phyloP scores from a whole-genome alignment of 2,888 invertebrate genomes.

The Zaprionus bogoriensis region DNA sequence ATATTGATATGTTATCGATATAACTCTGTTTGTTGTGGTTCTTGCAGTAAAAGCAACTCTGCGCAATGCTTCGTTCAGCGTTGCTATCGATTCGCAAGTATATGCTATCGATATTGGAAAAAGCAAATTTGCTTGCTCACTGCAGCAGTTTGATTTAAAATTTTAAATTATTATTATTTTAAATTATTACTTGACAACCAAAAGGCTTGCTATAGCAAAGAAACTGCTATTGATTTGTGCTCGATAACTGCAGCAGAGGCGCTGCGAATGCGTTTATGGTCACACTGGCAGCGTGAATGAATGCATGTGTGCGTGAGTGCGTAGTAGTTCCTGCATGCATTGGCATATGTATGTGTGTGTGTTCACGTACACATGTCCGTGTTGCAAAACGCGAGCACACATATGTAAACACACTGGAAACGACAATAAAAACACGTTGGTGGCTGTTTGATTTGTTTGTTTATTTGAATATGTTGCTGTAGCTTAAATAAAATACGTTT shows the following conservation, averaged over 20 bases:
- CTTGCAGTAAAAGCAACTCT: not conserved
- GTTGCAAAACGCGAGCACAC: slow-evolving; percentile 23
- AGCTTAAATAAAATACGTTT: not conserved
- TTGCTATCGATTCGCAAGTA: slow-evolving; percentile 13
- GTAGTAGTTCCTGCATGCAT: not conserved
- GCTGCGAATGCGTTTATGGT: slow-evolving; percentile 5
- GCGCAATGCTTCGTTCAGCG: not conserved
- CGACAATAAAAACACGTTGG: slow-evolving; percentile 33
- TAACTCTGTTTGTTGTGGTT: slow-evolving; percentile 2
- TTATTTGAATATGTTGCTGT: slow-evolving; percentile 24
- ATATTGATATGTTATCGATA: slow-evolving; percentile 24
- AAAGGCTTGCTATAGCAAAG: too few relatives aligned
- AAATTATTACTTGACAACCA: too few relatives aligned
- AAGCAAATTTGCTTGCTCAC: too few relatives aligned
- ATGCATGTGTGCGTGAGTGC: not conserved
- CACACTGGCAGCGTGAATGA: slow-evolving; percentile 29
- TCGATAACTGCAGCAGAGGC: not conserved
- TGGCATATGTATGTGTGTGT: not conserved
- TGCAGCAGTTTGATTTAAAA: too few relatives aligned
- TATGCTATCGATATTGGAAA: too few relatives aligned
- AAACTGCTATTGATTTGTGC: too few relatives aligned
- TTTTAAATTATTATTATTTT: too few relatives aligned
- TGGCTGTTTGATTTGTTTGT: slow-evolving; percentile 13
- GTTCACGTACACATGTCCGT: not conserved
- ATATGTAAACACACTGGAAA: slow-evolving; percentile 10